phyloP scores from a whole-genome alignment of 2,888 invertebrate species.

The Agonopterix subpropinquella region DNA sequence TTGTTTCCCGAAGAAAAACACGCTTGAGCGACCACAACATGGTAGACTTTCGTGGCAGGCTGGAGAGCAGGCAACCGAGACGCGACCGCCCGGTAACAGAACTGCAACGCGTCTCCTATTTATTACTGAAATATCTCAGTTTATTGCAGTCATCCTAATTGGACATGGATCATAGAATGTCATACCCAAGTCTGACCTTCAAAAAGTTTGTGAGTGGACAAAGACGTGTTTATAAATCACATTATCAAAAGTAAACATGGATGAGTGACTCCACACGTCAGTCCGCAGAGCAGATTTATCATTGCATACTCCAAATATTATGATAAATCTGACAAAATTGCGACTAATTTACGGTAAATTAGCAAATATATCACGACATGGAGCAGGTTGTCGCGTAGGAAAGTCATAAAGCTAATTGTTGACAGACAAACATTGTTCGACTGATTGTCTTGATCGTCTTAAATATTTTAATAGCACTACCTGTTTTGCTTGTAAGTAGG shows the following conservation, averaged over 20 bases:
- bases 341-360: conserved; percentile 44
- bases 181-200: not conserved
- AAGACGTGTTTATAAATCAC: conserved; percentile 22
- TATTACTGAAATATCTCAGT: too few species aligned
- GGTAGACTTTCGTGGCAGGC: too few species aligned
- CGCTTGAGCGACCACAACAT: too few species aligned
- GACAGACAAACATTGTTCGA: conserved; percentile 25
- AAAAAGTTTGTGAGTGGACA: conserved; percentile 2
- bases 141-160: too few species aligned
- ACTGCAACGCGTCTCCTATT: too few species aligned
- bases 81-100: too few species aligned
- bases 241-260: conserved; percentile 29
- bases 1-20: too few species aligned
- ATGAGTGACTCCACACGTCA: conserved; percentile 22
- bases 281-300: conserved; percentile 33
- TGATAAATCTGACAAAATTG: conserved; percentile 63
- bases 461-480: not conserved
- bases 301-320: conserved; percentile 44
- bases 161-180: too few species aligned
- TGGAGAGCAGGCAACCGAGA: too few species aligned
- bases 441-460: conserved; percentile 8
- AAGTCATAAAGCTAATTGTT: conserved; percentile 14
- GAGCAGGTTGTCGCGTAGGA: conserved; percentile 44
- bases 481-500: too few species aligned
- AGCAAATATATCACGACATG: conserved; percentile 39